phyloP scores from a whole-genome alignment of 2,888 invertebrate species.

The Polymixis flavicincta region DNA sequence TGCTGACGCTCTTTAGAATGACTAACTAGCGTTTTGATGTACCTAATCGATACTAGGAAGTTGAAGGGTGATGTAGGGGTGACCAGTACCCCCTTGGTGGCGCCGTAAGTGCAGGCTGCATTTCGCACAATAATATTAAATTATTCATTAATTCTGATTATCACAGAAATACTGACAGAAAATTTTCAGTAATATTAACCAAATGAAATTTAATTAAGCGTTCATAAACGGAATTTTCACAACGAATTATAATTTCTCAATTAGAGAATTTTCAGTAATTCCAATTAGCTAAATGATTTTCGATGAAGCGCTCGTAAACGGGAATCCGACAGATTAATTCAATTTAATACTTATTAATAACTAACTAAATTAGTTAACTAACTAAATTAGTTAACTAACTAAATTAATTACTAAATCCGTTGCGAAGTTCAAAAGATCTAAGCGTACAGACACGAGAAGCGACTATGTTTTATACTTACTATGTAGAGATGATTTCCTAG shows the following conservation, averaged over 20 bases:
- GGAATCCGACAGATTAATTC: background rate
- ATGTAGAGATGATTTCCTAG: background rate
- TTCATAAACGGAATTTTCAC: background rate
- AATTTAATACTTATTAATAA: background rate
- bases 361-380: too few species aligned
- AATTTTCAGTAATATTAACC: background rate
- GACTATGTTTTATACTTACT: too few species aligned
- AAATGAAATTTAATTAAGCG: background rate
- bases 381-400: too few species aligned
- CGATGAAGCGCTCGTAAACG: background rate
- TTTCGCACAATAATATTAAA: background rate
- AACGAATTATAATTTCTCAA: background rate
- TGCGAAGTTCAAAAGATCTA: too few species aligned
- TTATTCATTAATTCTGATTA: background rate
- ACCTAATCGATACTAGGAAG: slow-evolving; percentile 35
- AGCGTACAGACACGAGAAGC: too few species aligned
- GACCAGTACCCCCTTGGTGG: slow-evolving; percentile 2
- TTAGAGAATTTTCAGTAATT: background rate
- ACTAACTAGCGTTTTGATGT: slow-evolving; percentile 11
- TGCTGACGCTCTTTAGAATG: slow-evolving; percentile 1
- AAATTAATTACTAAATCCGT: too few species aligned
- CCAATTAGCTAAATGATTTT: background rate
- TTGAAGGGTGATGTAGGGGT: slow-evolving; percentile 31
- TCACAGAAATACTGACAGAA: background rate
- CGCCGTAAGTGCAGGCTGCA: slow-evolving; percentile 25